phyloP scores from a whole-genome alignment of 2,888 invertebrate species.

The Sipunculus nudus region DNA sequence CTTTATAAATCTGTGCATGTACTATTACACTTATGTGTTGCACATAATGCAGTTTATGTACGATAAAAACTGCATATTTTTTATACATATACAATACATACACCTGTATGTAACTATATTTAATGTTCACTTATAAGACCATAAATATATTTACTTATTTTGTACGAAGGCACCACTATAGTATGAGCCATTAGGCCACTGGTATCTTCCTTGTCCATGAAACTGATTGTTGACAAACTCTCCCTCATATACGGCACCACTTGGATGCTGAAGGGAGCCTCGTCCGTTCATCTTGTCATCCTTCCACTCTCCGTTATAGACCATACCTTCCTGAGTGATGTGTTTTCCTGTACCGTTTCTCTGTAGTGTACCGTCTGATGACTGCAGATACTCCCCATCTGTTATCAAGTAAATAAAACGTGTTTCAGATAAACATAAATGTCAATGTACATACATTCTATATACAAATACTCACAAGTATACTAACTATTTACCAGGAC shows the following conservation, averaged over 20 bases:
- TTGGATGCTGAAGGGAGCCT: slow-evolving; percentile 55
- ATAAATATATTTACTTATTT: slow-evolving; percentile 53
- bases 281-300: slow-evolving; percentile 63
- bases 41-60: no score
- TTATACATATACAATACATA: no score
- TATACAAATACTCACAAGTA: no score
- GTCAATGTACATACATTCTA: background rate
- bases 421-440: background rate
- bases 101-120: no score
- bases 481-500: no score
- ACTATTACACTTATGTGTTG: no score
- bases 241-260: slow-evolving; percentile 60
- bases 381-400: slow-evolving; percentile 60
- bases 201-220: slow-evolving; percentile 61
- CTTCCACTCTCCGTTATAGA: slow-evolving; percentile 59
- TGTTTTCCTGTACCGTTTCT: slow-evolving; percentile 57
- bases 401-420: slow-evolving; percentile 22
- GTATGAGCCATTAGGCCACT: slow-evolving; percentile 62
- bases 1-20: no score
- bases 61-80: no score
- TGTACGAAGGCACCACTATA: slow-evolving; percentile 63
- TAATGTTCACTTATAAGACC: no score
- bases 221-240: slow-evolving; percentile 63
- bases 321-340: slow-evolving; percentile 52
- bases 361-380: slow-evolving; percentile 53